Base-by-base conservation (phyloP, 2,113 vertebrate species). In the Sardina pilchardus region DNA sequence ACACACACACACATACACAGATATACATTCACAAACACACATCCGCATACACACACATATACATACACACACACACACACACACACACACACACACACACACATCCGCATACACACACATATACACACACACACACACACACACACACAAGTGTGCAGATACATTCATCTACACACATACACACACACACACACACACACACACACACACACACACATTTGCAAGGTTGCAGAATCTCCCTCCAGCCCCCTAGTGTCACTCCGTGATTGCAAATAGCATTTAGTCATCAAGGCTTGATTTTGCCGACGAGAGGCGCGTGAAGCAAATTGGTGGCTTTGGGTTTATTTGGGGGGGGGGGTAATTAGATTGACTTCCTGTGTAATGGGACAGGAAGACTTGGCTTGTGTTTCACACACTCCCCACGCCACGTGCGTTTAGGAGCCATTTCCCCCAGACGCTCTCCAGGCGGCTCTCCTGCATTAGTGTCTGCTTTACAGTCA, bases 141-240 rank as follows among this genome's bases (percentile, higher is more conserved):
- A 63, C 81, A 24, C 36, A n/a, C 36, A 8, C 34, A 26, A n/a
- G n/a, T n/a, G n/a, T n/a, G n/a, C n/a, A n/a, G n/a, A n/a, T n/a
- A n/a, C n/a, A n/a, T n/a, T n/a, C n/a, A n/a, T n/a, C n/a, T 36
- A 83, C 21, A 63, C 59, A 63, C 19, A 6, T 24, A 63, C 24
- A 26, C 59, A n/a, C 19, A 24, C 21, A 63, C 59, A 63, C 59
- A 63, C 59, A 26, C 59, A 63, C 59, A 59, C 53, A 59, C 19
- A 59, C 53, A 59, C 14, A 21, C 53, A 4, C 59, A 34, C 63
- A 71, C 63, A 30, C 26, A 34, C 10, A 34, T 34, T 71, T 71
- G 63, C 63, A 71, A 30, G 59, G 63, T 71, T 71, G 63, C 63
- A 71, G 63, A 67, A 71, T 71, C 63, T 30, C 63, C 63, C 9